These are phyloP conservation scores for human (Homo sapiens) DNA, from an alignment of 2,113 vertebrate species.

Conservation along the genomic window GRCh38 chr14:71229001-71229500, in stretches of 20 bases:
- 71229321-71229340: not conserved
- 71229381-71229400: not conserved
- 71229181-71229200: not conserved
- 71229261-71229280: not conserved
- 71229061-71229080: not conserved
- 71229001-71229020: not conserved
- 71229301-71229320: not conserved
- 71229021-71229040: not conserved
- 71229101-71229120: constrained; percentile 28
- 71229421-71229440: not conserved
- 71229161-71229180: not conserved
- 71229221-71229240: constrained; percentile 43
- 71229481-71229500: not conserved
- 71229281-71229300: not conserved
- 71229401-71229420: not conserved
- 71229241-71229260: constrained; percentile 38
- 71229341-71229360: not conserved
- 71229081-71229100: not conserved
- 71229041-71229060: not conserved
- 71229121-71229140: constrained; percentile 35
- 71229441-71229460: not conserved
- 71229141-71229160: constrained; percentile 40
- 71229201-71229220: constrained; percentile 53
- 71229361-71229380: not conserved
- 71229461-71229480: not conserved